phyloP scores from a whole-genome alignment of 2,888 invertebrate species.

The Junonia oenone region DNA sequence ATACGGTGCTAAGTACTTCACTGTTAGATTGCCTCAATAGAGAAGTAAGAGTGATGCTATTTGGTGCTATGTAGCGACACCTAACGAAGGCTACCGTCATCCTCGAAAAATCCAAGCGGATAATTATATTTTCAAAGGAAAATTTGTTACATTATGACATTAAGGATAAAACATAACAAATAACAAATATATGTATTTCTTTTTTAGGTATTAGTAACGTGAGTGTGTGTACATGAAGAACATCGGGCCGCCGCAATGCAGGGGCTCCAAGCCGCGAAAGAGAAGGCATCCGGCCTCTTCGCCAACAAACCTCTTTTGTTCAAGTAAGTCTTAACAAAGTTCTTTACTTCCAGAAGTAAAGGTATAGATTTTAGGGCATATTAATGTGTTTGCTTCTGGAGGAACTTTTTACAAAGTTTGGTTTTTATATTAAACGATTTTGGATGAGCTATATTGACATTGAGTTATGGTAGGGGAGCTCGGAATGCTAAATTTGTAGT shows the following conservation, averaged over 20 bases:
- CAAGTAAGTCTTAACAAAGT: conserved; percentile 54
- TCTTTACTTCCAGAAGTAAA: neutral
- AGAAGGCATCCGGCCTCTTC: conserved; percentile 73
- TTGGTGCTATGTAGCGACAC: too few species aligned
- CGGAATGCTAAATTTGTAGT: too few species aligned
- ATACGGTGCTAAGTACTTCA: too few species aligned
- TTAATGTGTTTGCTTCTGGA: too few species aligned
- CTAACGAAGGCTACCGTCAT: too few species aligned
- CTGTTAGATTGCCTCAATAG: too few species aligned
- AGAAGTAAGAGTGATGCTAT: too few species aligned
- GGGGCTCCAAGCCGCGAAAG: conserved; percentile 74
- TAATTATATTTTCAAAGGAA: too few species aligned
- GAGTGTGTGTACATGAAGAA: conserved; percentile 61
- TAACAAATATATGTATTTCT: neutral
- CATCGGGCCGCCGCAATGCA: conserved; percentile 58
- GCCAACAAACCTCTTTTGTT: conserved; percentile 69
- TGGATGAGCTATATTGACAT: conserved; percentile 54
- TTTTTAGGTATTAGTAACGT: conserved; percentile 49
- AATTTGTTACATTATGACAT: too few species aligned
- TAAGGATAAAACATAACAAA: neutral
- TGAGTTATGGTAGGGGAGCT: too few species aligned
- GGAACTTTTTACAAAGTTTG: neutral
- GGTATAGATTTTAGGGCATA: neutral
- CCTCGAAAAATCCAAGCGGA: too few species aligned
- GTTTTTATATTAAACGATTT: neutral